Base-by-base conservation (phyloP, 2,888 invertebrate species). In the Synanthedon vespiformis region DNA sequence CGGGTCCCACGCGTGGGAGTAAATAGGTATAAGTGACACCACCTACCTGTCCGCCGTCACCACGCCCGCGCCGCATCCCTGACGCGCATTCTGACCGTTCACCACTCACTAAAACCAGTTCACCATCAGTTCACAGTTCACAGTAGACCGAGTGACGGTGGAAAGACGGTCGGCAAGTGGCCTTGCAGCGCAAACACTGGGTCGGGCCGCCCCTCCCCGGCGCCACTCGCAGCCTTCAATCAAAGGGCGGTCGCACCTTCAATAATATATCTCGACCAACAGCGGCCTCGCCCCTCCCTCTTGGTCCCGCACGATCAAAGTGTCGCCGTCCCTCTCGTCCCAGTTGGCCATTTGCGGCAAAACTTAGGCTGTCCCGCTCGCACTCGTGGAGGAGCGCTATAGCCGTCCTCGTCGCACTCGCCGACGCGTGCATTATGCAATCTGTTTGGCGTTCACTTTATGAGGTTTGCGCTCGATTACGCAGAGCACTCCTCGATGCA, bases 371-470 rank as follows among this genome's bases (percentile, higher is more conserved):
- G 51, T 67, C 72, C 59, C 62, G 16, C 18, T 77, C 62, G 44
- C 16, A 47, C 60, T 2, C 40, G 16, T 0, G 0, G 1, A 1
- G 0, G 1, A 6, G 40, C 56, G 52, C 44, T 68, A 51, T 27
- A 16, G 52, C 16, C 16, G 54, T 79, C 74, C 59, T 70, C 47
- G 59, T 80, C 62, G 60, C 73, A 61, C 79, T 77, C 74, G 78
- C 78, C 79, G 64, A 56, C 57, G 60, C 68, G 66, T 84, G 76
- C 72, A 82, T 85, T 80, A 85, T 85, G 74, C 82, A 85, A 68
- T 58, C 58, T 81, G 79, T 85, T 85, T 85, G 82, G 62, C 67
- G 72, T 79, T 72, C 69, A 67, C 70, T 83, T 84, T 78, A 82
- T 68, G 70, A 77, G 70, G 82, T 83, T 85, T 85, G 81, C 80